Base-by-base conservation (phyloP, 2,113 vertebrate species). In the Hippocampus comes region DNA sequence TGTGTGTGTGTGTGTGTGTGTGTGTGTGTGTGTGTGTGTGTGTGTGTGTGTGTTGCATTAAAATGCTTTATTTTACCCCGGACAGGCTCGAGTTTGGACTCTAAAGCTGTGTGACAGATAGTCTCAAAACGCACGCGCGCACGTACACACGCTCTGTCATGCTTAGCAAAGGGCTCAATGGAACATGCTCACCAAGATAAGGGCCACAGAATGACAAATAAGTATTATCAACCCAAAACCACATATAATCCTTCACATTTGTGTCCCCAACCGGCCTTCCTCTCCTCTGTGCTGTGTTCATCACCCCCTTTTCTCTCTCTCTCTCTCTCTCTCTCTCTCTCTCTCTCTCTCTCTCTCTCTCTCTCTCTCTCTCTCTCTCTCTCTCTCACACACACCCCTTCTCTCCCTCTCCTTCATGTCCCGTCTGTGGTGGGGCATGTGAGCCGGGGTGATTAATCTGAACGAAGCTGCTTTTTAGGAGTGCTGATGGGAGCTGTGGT, bases 211-310 rank as follows among this genome's bases (percentile, higher is more conserved):
- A 90, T 82, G 82, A 87, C 86, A 90, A 90, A 90, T 89, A 90
- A 90, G 89, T 91, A 87, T 91, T 92, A 92, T 91, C 88, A 87
- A 90, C 51, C 79, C 82, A 88, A 90, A 88, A 89, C 81, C 90
- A 91, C 78, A 67, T 88, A 88, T 92, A 93, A 92, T 93, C 89
- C 90, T 70, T 79, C 82, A 78, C 82, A 87, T 86, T 78, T 80
- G 69, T 73, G 68, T 82, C 82, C 86, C 82, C 69, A 43, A 65
- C 70, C 76, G 4, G 71, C 78, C 69, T 67, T 57, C 76, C 63
- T 67, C 67, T 20, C 63, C 73, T 77, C 81, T 70, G 69, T 74
- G 64, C 61, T 82, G 75, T 38, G 59, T 75, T 84, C 81, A 82
- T 78, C 81, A 76, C 78, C 67, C 71, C 18, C 20, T 42, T 55